Conservation (phyloP, 1,140 invertebrate genomes). For the Philopotamus ludificatus region DNA sequence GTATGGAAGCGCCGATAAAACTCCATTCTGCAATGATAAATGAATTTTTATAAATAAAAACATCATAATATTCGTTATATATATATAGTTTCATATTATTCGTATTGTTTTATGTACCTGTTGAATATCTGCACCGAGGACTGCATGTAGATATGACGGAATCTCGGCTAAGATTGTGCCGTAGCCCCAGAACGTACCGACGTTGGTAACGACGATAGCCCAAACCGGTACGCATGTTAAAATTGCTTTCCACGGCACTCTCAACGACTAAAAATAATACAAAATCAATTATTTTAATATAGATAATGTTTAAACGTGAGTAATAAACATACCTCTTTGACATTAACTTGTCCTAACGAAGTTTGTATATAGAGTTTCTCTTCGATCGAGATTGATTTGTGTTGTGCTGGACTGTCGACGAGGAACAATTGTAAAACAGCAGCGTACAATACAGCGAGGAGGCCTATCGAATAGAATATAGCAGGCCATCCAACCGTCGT, state of each 20-base stretch:
- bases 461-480: slow-evolving; percentile 73
- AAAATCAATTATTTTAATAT: not conserved
- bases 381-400: slow-evolving; percentile 54
- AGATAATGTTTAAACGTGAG: not conserved
- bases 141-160: slow-evolving; percentile 70
- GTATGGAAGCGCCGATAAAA: slow-evolving; percentile 76
- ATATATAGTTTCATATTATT: not conserved
- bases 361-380: slow-evolving; percentile 62
- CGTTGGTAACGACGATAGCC: slow-evolving; percentile 64
- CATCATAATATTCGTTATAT: not conserved
- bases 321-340: slow-evolving; percentile 25
- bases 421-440: slow-evolving; percentile 59
- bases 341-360: slow-evolving; percentile 34
- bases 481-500: slow-evolving; percentile 66
- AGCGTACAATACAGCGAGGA: slow-evolving; percentile 60
- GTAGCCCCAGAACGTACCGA: slow-evolving; percentile 66
- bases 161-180: slow-evolving; percentile 70
- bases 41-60: not conserved
- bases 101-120: slow-evolving; percentile 47
- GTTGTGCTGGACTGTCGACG: slow-evolving; percentile 61
- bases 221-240: slow-evolving; percentile 63
- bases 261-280: slow-evolving; percentile 27
- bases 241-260: slow-evolving; percentile 64
- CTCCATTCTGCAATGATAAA: slow-evolving; percentile 62
- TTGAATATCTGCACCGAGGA: slow-evolving; percentile 62